A percentile compares a stretch with the other conserved stretches of the same genome.
Evolutionary conservation across 2,888 invertebrate genomes (phyloP).

Genomic region (Tetrapedia diversipes): DNA sequence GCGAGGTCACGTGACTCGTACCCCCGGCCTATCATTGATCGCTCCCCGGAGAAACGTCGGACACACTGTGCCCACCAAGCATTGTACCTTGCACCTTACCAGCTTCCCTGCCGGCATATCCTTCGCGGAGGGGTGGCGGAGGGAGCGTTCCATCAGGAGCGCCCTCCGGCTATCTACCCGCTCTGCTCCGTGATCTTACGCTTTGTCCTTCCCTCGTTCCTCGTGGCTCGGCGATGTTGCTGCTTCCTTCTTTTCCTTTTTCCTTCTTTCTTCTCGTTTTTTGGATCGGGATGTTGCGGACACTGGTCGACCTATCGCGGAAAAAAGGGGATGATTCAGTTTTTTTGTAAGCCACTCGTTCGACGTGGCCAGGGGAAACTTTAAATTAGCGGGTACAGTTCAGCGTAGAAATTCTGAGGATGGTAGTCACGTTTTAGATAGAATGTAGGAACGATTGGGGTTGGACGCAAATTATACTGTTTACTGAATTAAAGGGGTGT

Average conservation of each 20-base stretch:
- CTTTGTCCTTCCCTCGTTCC: constrained; percentile 37
- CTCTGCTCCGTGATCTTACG: constrained; percentile 46
- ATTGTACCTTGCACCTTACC: constrained; percentile 72
- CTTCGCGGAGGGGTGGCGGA: constrained; percentile 25
- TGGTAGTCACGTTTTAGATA: no score
- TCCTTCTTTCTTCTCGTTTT: no score
- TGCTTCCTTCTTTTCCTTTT: no score
- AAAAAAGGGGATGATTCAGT: constrained; percentile 19
- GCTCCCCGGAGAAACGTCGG: constrained; percentile 81
- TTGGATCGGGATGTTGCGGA: constrained; percentile 22
- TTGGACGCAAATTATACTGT: no score
- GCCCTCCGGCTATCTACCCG: constrained; percentile 33
- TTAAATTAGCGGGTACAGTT: no score
- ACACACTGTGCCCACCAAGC: constrained; percentile 75
- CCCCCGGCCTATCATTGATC: constrained; percentile 82
- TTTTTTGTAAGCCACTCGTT: constrained; percentile 15
- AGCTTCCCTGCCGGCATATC: constrained; percentile 62
- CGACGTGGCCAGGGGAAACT: constrained; percentile 21
- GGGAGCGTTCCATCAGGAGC: constrained; percentile 36
- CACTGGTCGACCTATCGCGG: constrained; percentile 27
- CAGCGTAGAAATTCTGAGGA: no score
- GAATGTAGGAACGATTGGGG: no score
- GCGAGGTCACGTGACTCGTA: constrained; percentile 81
- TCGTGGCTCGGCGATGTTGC: neutral
- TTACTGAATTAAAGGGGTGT: no score